Conservation (phyloP, 2,113 vertebrate species). For the Gymnobelideus leadbeateri region DNA sequence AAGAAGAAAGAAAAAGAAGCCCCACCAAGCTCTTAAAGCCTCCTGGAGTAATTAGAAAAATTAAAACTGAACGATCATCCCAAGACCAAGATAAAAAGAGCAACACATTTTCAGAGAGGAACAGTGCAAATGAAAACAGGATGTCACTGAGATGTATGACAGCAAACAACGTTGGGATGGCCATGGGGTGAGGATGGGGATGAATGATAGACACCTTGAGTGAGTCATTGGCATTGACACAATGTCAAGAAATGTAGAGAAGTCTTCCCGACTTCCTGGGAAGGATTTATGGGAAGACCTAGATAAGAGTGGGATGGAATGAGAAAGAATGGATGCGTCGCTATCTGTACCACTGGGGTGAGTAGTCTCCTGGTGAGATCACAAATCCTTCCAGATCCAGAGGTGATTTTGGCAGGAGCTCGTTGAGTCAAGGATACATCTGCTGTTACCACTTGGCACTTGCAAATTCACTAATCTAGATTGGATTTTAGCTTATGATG, state of each 20-base stretch:
- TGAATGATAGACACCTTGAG: not conserved
- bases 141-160: not conserved
- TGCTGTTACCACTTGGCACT: accelerated
- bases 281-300: not conserved
- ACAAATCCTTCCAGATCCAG: not conserved
- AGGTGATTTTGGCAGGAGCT: not conserved
- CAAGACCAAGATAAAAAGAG: not conserved
- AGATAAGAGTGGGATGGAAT: not conserved
- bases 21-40: not conserved
- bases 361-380: not conserved
- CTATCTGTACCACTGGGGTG: not conserved
- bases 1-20: not conserved
- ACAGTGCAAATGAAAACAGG: not conserved
- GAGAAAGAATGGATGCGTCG: not conserved
- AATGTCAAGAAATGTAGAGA: slow-evolving; percentile 3
- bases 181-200: not conserved
- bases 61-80: not conserved
- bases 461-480: too few relatives aligned
- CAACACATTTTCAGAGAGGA: not conserved
- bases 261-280: not conserved
- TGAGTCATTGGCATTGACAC: not conserved
- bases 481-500: not conserved
- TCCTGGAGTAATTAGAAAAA: not conserved
- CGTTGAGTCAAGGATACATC: not conserved
- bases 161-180: not conserved